Conservation (phyloP, 2,113 vertebrate genomes). For the Ariopsis seemanni region DNA sequence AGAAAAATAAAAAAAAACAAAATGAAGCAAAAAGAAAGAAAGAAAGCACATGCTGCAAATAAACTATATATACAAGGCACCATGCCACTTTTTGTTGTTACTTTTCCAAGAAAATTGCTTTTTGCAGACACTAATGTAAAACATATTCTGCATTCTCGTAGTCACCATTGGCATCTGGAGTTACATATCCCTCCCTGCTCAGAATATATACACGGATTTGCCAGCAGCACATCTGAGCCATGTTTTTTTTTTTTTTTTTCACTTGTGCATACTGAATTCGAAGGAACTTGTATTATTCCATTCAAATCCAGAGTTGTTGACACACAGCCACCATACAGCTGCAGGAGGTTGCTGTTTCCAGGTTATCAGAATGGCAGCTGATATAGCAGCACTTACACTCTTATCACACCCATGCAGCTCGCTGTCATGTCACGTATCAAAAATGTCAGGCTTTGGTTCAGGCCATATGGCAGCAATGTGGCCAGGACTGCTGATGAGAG, state of each 20-base stretch:
- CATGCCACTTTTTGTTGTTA: not conserved
- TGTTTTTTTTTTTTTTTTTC: not conserved
- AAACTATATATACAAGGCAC: not conserved
- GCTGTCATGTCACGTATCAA: conserved; percentile 38
- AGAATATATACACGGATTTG: not conserved
- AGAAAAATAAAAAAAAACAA: not conserved
- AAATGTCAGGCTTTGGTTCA: conserved; percentile 36
- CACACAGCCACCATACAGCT: not conserved
- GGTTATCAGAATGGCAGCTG: not conserved
- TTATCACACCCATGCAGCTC: conserved; percentile 34
- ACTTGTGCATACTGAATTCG: not conserved
- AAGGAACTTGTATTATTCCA: not conserved
- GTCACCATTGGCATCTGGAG: not conserved
- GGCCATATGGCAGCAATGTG: conserved; percentile 19
- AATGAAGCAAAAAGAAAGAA: not conserved
- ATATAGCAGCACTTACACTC: conserved; percentile 8
- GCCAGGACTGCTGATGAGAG: conserved; percentile 15
- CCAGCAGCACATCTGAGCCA: not conserved
- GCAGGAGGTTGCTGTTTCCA: conserved; percentile 18
- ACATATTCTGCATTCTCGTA: not conserved
- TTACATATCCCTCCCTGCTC: not conserved
- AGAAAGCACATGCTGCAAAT: not conserved
- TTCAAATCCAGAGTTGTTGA: conserved; percentile 15
- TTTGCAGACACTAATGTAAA: not conserved
- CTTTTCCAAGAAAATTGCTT: not conserved